These are phyloP conservation scores for Drosophila persimilis DNA, from an alignment of 1,140 invertebrate genomes.

Conservation along the genomic window DNA sequence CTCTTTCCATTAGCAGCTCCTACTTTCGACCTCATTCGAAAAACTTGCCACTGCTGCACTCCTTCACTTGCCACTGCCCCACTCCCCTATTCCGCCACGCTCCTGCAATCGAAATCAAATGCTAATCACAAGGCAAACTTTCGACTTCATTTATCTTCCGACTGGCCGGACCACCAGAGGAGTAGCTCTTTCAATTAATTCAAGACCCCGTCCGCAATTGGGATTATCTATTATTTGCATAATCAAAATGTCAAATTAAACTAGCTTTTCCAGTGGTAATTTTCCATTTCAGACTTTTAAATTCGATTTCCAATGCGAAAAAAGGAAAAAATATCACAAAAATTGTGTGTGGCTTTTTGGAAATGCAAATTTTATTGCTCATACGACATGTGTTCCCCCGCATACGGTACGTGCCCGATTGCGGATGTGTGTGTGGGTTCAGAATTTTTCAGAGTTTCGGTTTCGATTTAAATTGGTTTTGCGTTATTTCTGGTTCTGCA, in stretches of 20 bases:
- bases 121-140: conserved; percentile 51
- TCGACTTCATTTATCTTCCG: conserved; percentile 34
- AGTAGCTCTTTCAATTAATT: conserved; percentile 46
- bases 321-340: conserved; percentile 12
- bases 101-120: conserved; percentile 14
- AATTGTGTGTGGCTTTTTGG: conserved; percentile 26
- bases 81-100: neutral
- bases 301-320: conserved; percentile 14
- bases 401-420: conserved; percentile 23
- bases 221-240: conserved; percentile 52
- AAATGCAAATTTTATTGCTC: conserved; percentile 58
- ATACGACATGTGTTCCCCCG: conserved; percentile 40
- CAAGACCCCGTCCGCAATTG: conserved; percentile 20
- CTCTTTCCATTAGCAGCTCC: neutral
- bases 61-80: neutral
- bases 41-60: too few species aligned
- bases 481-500: neutral
- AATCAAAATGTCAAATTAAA: conserved; percentile 51
- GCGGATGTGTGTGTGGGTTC: neutral
- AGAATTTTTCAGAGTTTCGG: conserved; percentile 5
- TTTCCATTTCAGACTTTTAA: conserved; percentile 13
- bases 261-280: conserved; percentile 8
- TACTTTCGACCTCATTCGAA: neutral
- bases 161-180: neutral
- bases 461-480: conserved; percentile 55